phyloP scores from a whole-genome alignment of 2,113 vertebrate genomes.

The Athene cunicularia region DNA sequence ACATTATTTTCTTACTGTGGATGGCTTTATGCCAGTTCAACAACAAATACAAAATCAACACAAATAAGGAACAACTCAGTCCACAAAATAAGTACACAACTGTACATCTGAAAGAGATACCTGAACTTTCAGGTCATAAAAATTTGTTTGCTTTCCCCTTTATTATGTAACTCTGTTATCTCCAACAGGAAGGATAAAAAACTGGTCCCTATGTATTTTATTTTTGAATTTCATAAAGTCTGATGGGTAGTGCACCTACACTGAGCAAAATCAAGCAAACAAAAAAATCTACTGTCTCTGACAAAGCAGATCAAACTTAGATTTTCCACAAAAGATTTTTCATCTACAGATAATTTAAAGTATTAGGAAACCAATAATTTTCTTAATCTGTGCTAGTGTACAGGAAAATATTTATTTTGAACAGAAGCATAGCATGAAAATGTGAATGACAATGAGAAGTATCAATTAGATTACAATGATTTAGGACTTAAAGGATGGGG shows the following conservation, averaged over 20 bases:
- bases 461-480: neutral
- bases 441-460: neutral
- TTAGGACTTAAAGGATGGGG: neutral
- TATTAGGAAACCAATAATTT: neutral
- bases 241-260: neutral
- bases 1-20: neutral
- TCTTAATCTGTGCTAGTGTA: neutral
- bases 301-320: neutral
- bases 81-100: neutral
- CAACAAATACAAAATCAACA: neutral
- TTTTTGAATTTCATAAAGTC: neutral
- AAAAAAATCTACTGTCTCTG: neutral
- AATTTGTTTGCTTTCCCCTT: neutral
- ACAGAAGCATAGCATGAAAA: neutral
- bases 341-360: neutral
- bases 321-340: neutral
- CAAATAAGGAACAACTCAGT: neutral
- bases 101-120: neutral
- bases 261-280: neutral
- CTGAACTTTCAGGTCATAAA: neutral
- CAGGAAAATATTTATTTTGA: neutral
- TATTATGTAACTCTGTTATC: neutral
- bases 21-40: neutral
- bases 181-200: neutral
- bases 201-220: neutral